Evolutionary conservation across 2,797 vertebrate species (phyloP).

Genomic region (Clarias pachynema): DNA sequence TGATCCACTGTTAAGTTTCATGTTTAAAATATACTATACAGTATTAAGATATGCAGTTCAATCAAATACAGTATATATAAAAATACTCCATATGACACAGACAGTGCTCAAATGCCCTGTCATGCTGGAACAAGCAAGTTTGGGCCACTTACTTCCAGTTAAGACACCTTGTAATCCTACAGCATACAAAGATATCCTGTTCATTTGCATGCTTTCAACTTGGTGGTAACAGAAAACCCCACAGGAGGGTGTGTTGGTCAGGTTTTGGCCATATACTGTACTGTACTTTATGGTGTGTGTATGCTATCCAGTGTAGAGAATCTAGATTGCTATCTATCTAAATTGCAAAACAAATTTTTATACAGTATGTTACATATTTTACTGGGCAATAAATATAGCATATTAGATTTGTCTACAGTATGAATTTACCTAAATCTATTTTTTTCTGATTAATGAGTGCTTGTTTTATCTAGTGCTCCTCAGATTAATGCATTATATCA

Average conservation of each 20-base stretch:
- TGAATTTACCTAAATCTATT: background rate
- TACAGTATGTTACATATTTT: background rate
- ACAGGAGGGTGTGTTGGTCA: background rate
- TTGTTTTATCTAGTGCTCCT: background rate
- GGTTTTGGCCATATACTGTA: background rate
- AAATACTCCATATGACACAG: background rate
- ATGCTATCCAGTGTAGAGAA: background rate
- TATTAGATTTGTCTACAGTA: background rate
- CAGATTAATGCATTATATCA: background rate
- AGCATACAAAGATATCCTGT: background rate
- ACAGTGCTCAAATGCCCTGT: background rate
- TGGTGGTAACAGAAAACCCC: background rate
- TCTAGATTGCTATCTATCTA: background rate
- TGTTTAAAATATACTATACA: background rate
- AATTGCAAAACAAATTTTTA: background rate
- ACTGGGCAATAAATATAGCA: background rate
- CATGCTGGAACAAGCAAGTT: background rate
- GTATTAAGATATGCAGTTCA: background rate
- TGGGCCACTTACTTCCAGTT: background rate
- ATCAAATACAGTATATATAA: background rate
- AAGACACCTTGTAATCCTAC: background rate
- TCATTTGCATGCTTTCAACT: background rate
- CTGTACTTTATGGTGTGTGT: background rate
- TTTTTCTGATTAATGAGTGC: background rate
- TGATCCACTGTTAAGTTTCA: background rate